A percentile compares a stretch with the other conserved stretches of the same genome.
These are phyloP conservation scores for Allygus modestus DNA, from an alignment of 2,888 invertebrate genomes.

Conservation along the genomic window DNA sequence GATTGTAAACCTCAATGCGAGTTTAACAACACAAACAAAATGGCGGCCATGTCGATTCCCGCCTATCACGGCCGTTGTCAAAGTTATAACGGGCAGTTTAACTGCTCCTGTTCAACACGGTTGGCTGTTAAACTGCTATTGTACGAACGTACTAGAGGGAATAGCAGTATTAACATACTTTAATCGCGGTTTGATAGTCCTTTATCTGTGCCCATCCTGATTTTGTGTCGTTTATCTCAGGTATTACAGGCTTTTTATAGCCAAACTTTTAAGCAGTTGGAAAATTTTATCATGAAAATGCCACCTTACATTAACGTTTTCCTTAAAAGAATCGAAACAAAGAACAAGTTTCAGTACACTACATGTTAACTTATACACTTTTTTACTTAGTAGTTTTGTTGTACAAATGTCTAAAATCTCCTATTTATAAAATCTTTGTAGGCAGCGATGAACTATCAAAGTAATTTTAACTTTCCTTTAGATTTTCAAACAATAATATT, in stretches of 20 bases:
- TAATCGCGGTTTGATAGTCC: background rate
- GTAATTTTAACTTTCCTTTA: no score
- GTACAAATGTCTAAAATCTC: no score
- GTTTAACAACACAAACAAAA: slow-evolving; percentile 29
- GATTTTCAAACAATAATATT: no score
- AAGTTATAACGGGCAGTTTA: slow-evolving; percentile 34
- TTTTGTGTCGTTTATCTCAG: background rate
- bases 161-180: slow-evolving; percentile 4
- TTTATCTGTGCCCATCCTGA: background rate
- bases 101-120: background rate
- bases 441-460: no score
- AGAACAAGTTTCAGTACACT: no score
- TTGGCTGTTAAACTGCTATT: slow-evolving; percentile 16
- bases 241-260: background rate
- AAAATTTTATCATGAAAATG: no score
- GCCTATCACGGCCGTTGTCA: slow-evolving; percentile 39
- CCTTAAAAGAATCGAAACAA: no score
- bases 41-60: slow-evolving; percentile 10
- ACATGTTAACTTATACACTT: no score
- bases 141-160: background rate
- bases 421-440: no score
- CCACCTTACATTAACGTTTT: no score
- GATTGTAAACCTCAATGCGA: background rate
- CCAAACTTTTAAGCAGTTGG: no score
- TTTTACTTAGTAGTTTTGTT: no score